Percentiles rank a stretch among this genome's conserved stretches.
Evolutionary conservation across 2,797 vertebrate species (phyloP).

Genomic region (Neostethus bicornis): DNA sequence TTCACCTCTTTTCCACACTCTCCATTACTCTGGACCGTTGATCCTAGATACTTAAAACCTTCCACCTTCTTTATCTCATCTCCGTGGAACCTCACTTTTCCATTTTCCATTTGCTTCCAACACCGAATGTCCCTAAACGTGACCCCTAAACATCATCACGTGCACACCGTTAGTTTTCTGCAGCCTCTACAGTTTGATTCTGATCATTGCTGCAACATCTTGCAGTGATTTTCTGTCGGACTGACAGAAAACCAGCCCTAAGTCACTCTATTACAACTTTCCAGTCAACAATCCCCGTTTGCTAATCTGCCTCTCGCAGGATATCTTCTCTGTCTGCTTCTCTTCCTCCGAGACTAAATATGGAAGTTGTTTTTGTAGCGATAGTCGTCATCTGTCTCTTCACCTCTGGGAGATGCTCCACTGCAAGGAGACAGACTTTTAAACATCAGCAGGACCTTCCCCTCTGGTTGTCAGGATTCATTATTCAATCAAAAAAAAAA

Average conservation of each 20-base stretch:
- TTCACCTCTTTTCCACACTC: too few species aligned
- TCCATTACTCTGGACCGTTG: too few species aligned
- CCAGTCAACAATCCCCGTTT: conserved; percentile 12
- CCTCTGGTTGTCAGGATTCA: conserved; percentile 1
- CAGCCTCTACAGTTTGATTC: not conserved
- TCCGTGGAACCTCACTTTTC: too few species aligned
- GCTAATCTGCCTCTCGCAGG: conserved; percentile 21
- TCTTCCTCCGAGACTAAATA: conserved; percentile 74
- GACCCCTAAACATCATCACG: not conserved
- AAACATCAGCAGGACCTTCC: conserved; percentile 26
- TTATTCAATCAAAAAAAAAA: not conserved
- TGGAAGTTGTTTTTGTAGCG: conserved; percentile 68
- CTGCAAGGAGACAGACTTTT: conserved; percentile 27
- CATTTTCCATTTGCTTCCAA: not conserved
- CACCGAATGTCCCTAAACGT: conserved; percentile 1
- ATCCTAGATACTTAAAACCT: too few species aligned
- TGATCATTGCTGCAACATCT: not conserved
- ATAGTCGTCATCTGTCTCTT: conserved; percentile 30
- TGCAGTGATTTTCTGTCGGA: not conserved
- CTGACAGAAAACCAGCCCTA: not conserved
- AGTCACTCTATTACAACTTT: not conserved
- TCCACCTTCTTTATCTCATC: too few species aligned
- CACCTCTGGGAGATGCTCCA: conserved; percentile 52
- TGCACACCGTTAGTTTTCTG: not conserved
- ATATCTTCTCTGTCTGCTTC: conserved; percentile 16